A percentile compares a stretch with the other conserved stretches of the same genome.
phyloP scores from a whole-genome alignment of 2,113 vertebrate genomes.

The Tragelaphus imberbis region DNA sequence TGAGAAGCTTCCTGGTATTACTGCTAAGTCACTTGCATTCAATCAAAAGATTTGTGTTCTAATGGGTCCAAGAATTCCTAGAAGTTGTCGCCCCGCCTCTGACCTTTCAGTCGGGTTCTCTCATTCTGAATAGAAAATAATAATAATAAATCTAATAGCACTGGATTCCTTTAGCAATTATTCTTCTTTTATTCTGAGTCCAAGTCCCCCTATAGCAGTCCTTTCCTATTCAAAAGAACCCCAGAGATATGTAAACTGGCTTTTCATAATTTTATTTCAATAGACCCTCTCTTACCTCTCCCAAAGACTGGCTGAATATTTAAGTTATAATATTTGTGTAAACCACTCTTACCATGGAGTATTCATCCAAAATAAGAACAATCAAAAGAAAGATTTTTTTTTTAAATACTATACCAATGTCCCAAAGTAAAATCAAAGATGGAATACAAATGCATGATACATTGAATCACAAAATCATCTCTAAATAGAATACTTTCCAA shows the following conservation, averaged over 20 bases:
- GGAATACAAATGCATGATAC: background rate
- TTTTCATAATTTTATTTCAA: background rate
- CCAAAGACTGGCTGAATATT: background rate
- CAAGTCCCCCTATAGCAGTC: background rate
- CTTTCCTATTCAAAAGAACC: background rate
- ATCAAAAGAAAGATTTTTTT: background rate
- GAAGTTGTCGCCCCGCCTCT: background rate
- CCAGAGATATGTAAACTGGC: background rate
- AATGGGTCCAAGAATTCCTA: conserved; percentile 35
- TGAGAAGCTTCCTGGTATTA: conserved; percentile 32
- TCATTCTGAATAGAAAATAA: background rate
- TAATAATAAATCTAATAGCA: background rate
- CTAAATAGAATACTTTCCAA: conserved; percentile 36
- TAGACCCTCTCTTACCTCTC: background rate
- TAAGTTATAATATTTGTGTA: background rate
- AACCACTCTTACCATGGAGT: background rate
- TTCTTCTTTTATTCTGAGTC: background rate
- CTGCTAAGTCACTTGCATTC: conserved; percentile 44
- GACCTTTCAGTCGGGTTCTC: background rate
- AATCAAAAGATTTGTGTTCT: conserved; percentile 27
- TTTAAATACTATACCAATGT: background rate
- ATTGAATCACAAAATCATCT: background rate
- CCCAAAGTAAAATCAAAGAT: conserved; percentile 18
- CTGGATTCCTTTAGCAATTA: background rate
- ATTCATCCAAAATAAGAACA: background rate